Evolutionary conservation across 2,888 invertebrate species (phyloP), one percentile per base, ranked within the genome.

Genomic region (Tryphoninae sp.): DNA sequence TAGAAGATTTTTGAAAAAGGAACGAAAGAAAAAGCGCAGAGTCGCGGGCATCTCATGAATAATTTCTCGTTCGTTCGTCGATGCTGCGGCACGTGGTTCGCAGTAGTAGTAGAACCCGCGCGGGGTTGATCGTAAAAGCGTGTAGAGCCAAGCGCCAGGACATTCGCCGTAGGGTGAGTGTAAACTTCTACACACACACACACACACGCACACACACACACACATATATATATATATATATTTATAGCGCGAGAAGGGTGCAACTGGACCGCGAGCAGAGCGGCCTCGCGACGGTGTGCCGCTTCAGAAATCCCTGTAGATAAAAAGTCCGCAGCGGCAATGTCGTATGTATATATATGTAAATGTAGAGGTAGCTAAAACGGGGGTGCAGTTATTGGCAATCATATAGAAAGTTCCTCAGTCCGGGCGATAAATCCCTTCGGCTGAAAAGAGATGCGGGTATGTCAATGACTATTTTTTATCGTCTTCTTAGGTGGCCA

Each of bases 271-370:
- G 85, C 86, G 87, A 64, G 51, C 62, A 40, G 19, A 40, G 68
- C 40, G 53, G 42, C 55, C 33, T 64, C 61, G 51, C 74, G 80
- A 71, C 71, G 71, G 81, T 74, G 69, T 73, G 64, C 64, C 40
- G 73, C 87, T 85, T 85, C 88, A 88, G 87, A 90, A 90, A 91
- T 90, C 90, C 89, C 89, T 88, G 87, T 88, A 89, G 90, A 90
- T 90, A 90, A 90, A 90, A 83, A 90, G 88, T 88, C 86, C 86
- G 87, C 86, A 82, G 86, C 85, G 69, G 23, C 62, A 49, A 23
- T 84, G 7, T 13, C n/a, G 13, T 53, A 71, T 45, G 40, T 26
- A 22, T 40, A n/a, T 61, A 40, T 59, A 59, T 49, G 13, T 71
- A 42, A 45, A 71, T 58, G 13, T 45, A 45, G 45, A 13, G 33